These are phyloP conservation scores for Pelagia noctiluca DNA, from an alignment of 30 jellyfish, hydroid and myxozoan genomes.

Conservation along the genomic window DNA sequence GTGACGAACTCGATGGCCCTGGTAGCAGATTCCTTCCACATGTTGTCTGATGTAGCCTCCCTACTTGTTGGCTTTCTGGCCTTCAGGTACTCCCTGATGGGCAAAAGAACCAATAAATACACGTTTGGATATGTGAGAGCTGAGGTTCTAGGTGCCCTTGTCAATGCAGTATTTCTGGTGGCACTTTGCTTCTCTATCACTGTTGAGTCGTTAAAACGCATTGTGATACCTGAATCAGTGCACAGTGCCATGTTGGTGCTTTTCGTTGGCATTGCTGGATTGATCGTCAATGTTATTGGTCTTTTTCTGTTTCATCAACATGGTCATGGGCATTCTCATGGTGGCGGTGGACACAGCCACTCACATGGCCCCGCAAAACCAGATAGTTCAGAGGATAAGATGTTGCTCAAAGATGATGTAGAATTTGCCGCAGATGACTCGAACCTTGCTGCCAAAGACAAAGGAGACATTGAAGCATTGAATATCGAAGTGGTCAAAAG, in stretches of 20 bases:
- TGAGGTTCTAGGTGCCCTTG: constrained; percentile 97
- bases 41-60: constrained; percentile 98
- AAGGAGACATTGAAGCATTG: background rate
- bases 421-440: background rate
- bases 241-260: constrained; percentile 82
- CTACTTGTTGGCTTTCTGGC: constrained; percentile 96
- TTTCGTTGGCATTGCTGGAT: constrained; percentile 85
- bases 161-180: constrained; percentile 95
- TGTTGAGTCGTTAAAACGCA: constrained; percentile 88
- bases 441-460: background rate
- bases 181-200: constrained; percentile 94
- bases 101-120: constrained; percentile 87
- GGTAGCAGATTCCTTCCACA: constrained; percentile 99
- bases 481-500: constrained; percentile 19
- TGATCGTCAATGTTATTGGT: constrained; percentile 91
- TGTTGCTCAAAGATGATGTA: background rate
- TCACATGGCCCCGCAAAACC: constrained; percentile 60
- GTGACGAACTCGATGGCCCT: constrained; percentile 98
- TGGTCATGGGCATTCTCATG: constrained; percentile 90
- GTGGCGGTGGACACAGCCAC: constrained; percentile 81
- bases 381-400: background rate
- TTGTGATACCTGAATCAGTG: constrained; percentile 84
- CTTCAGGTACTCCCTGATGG: constrained; percentile 76
- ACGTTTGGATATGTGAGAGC: constrained; percentile 99
- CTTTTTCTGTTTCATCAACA: constrained; percentile 95